phyloP scores from a whole-genome alignment of 2,888 invertebrate genomes.

The Lasiommata megera region DNA sequence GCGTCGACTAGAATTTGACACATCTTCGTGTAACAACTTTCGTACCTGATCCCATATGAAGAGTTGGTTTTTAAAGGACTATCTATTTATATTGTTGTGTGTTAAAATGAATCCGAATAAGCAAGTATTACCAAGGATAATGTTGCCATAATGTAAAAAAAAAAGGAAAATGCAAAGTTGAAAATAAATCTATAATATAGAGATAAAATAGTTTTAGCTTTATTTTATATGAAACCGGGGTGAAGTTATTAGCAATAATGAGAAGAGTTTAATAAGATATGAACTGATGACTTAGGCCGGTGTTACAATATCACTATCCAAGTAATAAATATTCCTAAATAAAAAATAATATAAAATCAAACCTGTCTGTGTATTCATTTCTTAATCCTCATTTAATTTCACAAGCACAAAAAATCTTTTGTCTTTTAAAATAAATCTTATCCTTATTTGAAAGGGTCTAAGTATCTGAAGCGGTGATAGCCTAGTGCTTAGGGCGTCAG shows the following conservation, averaged over 20 bases:
- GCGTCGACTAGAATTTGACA: too few species aligned
- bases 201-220: conserved; percentile 34
- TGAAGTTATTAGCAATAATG: conserved; percentile 27
- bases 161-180: conserved; percentile 20
- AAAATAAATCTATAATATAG: conserved; percentile 28
- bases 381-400: not conserved
- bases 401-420: too few species aligned
- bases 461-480: too few species aligned
- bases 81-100: not conserved
- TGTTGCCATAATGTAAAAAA: conserved; percentile 24
- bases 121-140: conserved; percentile 12
- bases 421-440: too few species aligned
- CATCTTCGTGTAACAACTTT: too few species aligned
- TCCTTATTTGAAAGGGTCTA: too few species aligned
- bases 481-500: too few species aligned
- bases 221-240: conserved; percentile 28
- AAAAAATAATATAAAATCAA: conserved; percentile 32
- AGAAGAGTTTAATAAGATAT: conserved; percentile 18
- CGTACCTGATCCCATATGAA: too few species aligned
- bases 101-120: not conserved
- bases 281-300: conserved; percentile 26
- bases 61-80: too few species aligned
- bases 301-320: conserved; percentile 33
- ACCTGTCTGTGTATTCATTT: conserved; percentile 39
- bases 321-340: conserved; percentile 36